Conservation (phyloP, 2,113 vertebrate species). For the Cinclus mexicanus region DNA sequence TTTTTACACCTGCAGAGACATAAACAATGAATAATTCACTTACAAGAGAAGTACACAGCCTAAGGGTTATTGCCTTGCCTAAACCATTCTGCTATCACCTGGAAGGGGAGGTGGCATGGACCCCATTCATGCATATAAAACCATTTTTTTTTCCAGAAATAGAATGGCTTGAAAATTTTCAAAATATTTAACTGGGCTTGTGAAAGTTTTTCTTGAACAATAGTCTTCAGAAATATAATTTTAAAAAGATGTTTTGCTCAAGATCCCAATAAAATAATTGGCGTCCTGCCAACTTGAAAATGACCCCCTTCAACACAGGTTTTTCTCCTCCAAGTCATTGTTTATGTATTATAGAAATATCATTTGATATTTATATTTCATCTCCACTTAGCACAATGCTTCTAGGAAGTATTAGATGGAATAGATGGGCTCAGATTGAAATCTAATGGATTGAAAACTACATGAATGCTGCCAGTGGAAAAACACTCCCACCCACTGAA, state of each 20-base stretch:
- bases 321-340: not conserved
- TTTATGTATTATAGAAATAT: not conserved
- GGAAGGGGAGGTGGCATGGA: not conserved
- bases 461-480: not conserved
- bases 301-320: not conserved
- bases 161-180: not conserved
- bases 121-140: not conserved
- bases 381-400: not conserved
- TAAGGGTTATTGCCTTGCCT: not conserved
- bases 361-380: not conserved
- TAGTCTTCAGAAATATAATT: not conserved
- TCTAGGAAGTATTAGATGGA: not conserved
- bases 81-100: not conserved
- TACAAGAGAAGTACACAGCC: not conserved
- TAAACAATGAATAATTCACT: not conserved
- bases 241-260: not conserved
- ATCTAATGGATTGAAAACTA: not conserved
- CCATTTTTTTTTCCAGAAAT: not conserved
- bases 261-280: not conserved
- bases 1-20: not conserved
- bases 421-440: not conserved
- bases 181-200: not conserved
- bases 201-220: not conserved
- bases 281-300: not conserved
- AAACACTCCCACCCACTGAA: not conserved